Evolutionary conservation across 2,113 vertebrate genomes (phyloP), one percentile per base, ranked within the genome.

Genomic region (Platichthys stellatus): DNA sequence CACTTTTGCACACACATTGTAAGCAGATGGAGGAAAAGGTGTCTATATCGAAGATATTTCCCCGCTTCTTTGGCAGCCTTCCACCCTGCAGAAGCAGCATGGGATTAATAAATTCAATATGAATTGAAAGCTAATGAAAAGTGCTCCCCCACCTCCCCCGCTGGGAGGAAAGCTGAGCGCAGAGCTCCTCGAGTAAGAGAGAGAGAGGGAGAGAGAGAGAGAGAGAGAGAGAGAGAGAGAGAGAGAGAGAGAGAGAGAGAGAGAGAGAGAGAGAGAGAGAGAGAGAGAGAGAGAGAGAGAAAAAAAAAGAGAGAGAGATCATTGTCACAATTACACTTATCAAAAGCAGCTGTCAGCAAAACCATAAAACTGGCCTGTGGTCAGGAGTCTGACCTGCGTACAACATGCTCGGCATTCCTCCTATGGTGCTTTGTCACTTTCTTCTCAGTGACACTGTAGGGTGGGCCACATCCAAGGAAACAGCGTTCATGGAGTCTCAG

Each of bases 51-150:
- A 78, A 76, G 76, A 85, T 84, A 85, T 79, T 84, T 74, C 28
- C 69, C 68, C 59, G 61, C 66, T 72, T 73, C 75, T 83, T 83
- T 89, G 86, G 79, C 83, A 78, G 86, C 78, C 79, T 84, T 87
- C 89, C 75, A 86, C 69, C 75, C 76, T 74, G 85, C 83, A 89
- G 83, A 89, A 90, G 80, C 90, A 93, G 90, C 90, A 76, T 89
- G 92, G 86, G 89, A 93, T 90, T 94, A 93, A 95, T 94, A 94
- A 85, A 93, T 92, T 90, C 90, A 93, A 90, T 88, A 90, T 93
- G 90, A 92, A 93, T 89, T 90, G 88, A 89, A 87, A 89, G 89
- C 87, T 93, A 93, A 94, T 93, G 84, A 93, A 93, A 92, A 90
- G 85, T 84, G 80, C 81, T 35, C 81, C 69, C 75, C 82, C 81